Percentiles rank a stretch among this genome's conserved stretches.
Conservation (phyloP, 2,888 invertebrate species). For the Pharmacophagus antenor region DNA sequence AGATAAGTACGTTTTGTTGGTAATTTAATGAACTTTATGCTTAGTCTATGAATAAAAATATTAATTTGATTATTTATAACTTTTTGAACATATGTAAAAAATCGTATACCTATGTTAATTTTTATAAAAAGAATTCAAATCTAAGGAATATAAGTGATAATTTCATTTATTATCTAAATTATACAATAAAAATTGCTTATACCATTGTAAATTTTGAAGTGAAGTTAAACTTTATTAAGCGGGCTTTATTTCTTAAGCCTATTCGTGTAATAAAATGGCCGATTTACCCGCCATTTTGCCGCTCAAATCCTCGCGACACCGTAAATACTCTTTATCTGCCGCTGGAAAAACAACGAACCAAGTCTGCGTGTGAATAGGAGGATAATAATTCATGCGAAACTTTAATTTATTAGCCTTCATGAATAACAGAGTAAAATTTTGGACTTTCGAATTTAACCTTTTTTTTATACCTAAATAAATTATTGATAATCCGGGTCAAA, state of each 20-base stretch:
- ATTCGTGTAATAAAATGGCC: slow-evolving; percentile 30
- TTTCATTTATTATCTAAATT: background rate
- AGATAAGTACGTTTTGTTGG: too few species aligned
- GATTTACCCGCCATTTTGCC: slow-evolving; percentile 29
- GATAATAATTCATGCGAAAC: slow-evolving; percentile 16
- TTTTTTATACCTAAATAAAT: background rate
- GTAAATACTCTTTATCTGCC: slow-evolving; percentile 28
- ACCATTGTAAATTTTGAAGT: background rate
- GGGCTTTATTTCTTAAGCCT: slow-evolving; percentile 30
- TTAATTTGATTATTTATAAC: too few species aligned
- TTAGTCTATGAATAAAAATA: too few species aligned
- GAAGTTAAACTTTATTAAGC: slow-evolving; percentile 7
- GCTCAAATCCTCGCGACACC: slow-evolving; percentile 28
- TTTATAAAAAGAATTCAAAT: background rate
- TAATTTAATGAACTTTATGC: too few species aligned
- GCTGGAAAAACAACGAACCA: slow-evolving; percentile 17
- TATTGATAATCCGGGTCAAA: background rate
- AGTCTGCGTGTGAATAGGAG: slow-evolving; percentile 16
- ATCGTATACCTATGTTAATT: too few species aligned
- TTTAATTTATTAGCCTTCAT: slow-evolving; percentile 10
- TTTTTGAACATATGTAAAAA: too few species aligned
- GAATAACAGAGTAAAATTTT: background rate
- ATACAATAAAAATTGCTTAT: background rate
- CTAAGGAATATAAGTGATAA: background rate
- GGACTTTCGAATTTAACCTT: background rate